A percentile compares a stretch with the other conserved stretches of the same genome.
Conservation (phyloP, 2,888 invertebrate genomes). For the Epiblema foenella region DNA sequence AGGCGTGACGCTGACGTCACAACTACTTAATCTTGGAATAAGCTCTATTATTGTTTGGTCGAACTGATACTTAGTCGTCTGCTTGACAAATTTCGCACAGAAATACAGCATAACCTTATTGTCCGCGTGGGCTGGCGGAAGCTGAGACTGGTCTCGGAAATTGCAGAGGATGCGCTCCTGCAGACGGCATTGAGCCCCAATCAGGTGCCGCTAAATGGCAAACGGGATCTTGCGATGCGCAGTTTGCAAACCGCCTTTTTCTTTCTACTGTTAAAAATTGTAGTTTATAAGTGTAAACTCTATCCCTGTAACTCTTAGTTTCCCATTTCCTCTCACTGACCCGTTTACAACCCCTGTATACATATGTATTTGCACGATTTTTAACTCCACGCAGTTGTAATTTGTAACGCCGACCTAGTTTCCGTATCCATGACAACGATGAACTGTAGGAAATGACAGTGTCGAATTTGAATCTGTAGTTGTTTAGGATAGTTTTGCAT, state of each 20-base stretch:
- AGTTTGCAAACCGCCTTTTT: conserved; percentile 9
- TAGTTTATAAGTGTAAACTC: not conserved
- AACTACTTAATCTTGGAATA: too few species aligned
- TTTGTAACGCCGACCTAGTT: conserved; percentile 23
- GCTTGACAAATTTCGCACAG: conserved; percentile 17
- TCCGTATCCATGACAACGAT: conserved; percentile 42
- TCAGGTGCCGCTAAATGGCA: conserved; percentile 63
- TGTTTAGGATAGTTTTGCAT: conserved; percentile 47
- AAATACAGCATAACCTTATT: conserved; percentile 44
- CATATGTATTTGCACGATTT: not conserved
- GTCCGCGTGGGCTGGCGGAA: conserved; percentile 63
- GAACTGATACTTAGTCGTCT: not conserved
- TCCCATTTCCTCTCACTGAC: not conserved
- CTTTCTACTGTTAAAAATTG: too few species aligned
- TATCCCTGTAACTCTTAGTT: not conserved
- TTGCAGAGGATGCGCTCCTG: conserved; percentile 75
- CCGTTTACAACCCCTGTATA: not conserved
- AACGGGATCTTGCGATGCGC: conserved; percentile 40
- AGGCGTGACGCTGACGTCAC: too few species aligned
- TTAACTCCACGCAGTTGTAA: conserved; percentile 4
- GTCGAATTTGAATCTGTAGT: conserved; percentile 26
- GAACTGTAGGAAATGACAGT: conserved; percentile 10
- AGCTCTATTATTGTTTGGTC: not conserved
- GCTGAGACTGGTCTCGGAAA: conserved; percentile 75
- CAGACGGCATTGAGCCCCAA: conserved; percentile 80